Conservation (phyloP, 2,797 vertebrate species). For the Chelon auratus region DNA sequence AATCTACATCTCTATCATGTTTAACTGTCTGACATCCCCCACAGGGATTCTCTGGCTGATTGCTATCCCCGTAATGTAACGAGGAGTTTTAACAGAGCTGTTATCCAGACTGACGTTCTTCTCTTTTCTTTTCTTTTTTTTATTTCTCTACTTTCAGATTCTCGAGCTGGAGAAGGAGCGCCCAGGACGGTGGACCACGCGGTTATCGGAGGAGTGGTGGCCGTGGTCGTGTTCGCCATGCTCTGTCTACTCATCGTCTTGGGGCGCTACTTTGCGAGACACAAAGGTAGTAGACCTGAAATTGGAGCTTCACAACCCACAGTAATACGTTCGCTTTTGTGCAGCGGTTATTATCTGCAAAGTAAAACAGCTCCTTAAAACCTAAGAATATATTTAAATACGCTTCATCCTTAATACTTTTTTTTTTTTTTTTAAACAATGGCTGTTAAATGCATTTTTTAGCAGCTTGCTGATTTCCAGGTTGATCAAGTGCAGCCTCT, state of each 20-base stretch:
- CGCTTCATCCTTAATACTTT: background rate
- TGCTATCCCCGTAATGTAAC: background rate
- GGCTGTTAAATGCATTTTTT: background rate
- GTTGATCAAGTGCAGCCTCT: constrained; percentile 3
- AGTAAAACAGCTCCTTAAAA: no score
- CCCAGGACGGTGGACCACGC: constrained; percentile 95
- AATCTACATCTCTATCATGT: constrained; percentile 21
- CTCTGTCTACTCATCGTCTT: constrained; percentile 98
- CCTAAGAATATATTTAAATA: background rate
- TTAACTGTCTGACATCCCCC: constrained; percentile 17
- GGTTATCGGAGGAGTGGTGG: constrained; percentile 97
- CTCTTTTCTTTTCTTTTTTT: background rate
- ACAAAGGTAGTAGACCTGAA: constrained; percentile 90
- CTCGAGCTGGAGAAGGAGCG: constrained; percentile 93
- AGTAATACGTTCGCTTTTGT: no score
- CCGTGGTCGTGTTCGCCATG: constrained; percentile 98
- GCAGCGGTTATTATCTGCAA: background rate
- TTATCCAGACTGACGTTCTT: background rate
- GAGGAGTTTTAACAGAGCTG: constrained; percentile 7
- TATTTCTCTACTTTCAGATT: constrained; percentile 85
- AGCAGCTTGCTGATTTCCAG: background rate
- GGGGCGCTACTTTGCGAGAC: constrained; percentile 98
- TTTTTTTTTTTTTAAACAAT: background rate
- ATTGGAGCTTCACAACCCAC: background rate
- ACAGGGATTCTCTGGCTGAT: constrained; percentile 6